Evolutionary conservation across 1,140 invertebrate genomes (phyloP), one percentile per base, ranked within the genome.

Genomic region (Ladona fulva): DNA sequence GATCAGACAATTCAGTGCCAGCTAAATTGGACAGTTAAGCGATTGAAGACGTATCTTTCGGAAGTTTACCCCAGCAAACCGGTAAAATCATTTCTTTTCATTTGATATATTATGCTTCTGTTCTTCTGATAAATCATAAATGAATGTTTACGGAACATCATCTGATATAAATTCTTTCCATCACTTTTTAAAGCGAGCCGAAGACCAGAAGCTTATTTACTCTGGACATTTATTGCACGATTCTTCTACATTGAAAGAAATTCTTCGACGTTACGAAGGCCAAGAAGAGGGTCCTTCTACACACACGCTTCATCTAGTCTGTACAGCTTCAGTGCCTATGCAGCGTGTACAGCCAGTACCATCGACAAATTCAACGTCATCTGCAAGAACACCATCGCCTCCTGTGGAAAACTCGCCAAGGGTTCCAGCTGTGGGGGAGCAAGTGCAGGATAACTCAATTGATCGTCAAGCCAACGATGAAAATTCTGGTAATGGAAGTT

Each of bases 21-120:
- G 82, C 86, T 92, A 42, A 90, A 90, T 78, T 97, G 95, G 95
- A 95, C 92, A n/a, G 91, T 97, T 77, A 87, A 88, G 78, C 89
- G 91, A 83, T 85, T 97, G 25, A 97, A 97, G 86, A 90, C 90
- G 78, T 91, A 96, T 83, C 86, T 97, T 24, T 90, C 92, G 6
- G 88, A 92, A 84, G 91, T 94, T 77, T 96, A 96, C 88, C 95
- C 95, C 19, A 94, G 89, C 83, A 95, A 95, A 90, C 95, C 95
- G 82, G 95, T 97, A 89, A 90, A 91, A 89, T 25, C 78, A 75
- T 79, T 22, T 75, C 77, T 29, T 78, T 76, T 80, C 37, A 76
- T 77, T 80, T 76, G 66, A 29, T 76, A 19, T 75, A 25, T 14
- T 16, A 78, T 44, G 10, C 24, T 22, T 24, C 11, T 19, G 14